Conservation (phyloP, 1,140 invertebrate species). For the Coelopa frigida region DNA sequence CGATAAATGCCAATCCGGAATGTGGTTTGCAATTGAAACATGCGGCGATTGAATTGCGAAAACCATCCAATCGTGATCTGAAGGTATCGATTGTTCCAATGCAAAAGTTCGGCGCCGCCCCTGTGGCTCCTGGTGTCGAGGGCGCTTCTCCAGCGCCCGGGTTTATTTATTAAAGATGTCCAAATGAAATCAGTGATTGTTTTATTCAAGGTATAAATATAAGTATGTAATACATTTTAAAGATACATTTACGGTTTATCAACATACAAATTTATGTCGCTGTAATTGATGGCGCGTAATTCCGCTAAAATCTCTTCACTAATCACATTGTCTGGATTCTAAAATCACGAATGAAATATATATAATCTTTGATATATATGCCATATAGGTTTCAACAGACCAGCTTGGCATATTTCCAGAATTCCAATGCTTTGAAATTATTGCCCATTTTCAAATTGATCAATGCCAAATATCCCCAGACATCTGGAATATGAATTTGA, state of each 20-base stretch:
- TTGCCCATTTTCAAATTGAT: conserved; percentile 23
- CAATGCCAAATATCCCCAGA: conserved; percentile 29
- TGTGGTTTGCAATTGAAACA: conserved; percentile 85
- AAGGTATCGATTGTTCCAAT: conserved; percentile 32
- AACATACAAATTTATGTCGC: conserved; percentile 24
- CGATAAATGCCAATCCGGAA: conserved; percentile 73
- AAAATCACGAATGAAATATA: background rate
- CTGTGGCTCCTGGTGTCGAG: no score
- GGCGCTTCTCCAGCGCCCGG: background rate
- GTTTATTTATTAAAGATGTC: background rate
- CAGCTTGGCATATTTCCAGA: conserved; percentile 32
- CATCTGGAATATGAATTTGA: conserved; percentile 23
- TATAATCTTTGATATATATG: background rate
- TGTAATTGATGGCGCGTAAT: conserved; percentile 20
- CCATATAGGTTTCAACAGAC: conserved; percentile 15
- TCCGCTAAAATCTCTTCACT: conserved; percentile 25
- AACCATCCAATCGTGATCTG: conserved; percentile 38
- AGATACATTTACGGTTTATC: conserved; percentile 13
- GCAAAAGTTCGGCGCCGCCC: no score
- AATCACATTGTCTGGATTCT: conserved; percentile 21
- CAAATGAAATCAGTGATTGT: no score
- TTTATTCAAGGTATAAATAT: no score
- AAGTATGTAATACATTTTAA: background rate
- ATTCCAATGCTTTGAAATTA: conserved; percentile 24
- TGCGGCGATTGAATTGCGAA: conserved; percentile 62